phyloP scores from a whole-genome alignment of 1,140 invertebrate genomes.

The Halesus radiatus region DNA sequence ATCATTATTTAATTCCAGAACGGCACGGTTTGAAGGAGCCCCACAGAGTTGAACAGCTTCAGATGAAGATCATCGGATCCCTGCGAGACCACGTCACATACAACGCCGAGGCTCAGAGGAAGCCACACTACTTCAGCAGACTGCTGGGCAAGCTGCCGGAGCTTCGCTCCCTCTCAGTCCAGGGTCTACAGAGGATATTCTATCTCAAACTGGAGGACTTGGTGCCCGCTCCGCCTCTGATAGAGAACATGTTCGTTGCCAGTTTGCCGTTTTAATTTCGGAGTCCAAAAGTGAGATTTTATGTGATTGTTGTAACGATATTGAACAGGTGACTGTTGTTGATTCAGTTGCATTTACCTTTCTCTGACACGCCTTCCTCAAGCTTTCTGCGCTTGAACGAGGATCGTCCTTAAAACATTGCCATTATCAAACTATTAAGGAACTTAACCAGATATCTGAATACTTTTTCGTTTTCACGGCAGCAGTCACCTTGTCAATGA shows the following conservation, averaged over 20 bases:
- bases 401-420: too few relatives aligned
- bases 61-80: slow-evolving; percentile 95
- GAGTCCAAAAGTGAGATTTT: slow-evolving; percentile 37
- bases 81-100: slow-evolving; percentile 95
- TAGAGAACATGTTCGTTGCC: slow-evolving; percentile 95
- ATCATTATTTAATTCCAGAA: slow-evolving; percentile 75
- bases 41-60: slow-evolving; percentile 91
- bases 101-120: slow-evolving; percentile 89
- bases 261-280: slow-evolving; percentile 88
- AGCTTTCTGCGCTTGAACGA: too few relatives aligned
- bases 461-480: not conserved
- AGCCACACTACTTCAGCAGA: slow-evolving; percentile 92
- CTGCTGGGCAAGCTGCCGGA: slow-evolving; percentile 93
- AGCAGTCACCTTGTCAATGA: slow-evolving; percentile 1
- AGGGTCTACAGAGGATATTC: slow-evolving; percentile 94
- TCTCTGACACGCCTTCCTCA: too few relatives aligned
- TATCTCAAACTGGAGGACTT: slow-evolving; percentile 94
- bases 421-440: too few relatives aligned
- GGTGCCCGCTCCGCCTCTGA: slow-evolving; percentile 90
- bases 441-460: too few relatives aligned
- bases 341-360: not conserved
- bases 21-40: slow-evolving; percentile 93
- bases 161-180: slow-evolving; percentile 89
- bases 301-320: slow-evolving; percentile 22
- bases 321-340: slow-evolving; percentile 6